Conservation (phyloP, 2,797 vertebrate species). For the Sarcophilus harrisii region DNA sequence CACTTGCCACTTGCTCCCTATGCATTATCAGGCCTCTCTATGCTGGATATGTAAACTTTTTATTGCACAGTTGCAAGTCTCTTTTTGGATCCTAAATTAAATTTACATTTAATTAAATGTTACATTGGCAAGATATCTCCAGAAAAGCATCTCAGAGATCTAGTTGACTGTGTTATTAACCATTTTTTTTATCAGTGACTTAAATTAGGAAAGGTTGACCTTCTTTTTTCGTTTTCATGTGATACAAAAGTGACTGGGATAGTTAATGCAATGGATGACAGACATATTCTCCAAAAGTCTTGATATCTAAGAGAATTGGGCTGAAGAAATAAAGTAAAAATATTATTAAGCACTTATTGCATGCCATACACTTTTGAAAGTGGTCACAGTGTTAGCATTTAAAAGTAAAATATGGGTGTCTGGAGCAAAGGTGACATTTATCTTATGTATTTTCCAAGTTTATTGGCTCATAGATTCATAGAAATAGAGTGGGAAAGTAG, state of each 20-base stretch:
- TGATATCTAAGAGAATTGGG: neutral
- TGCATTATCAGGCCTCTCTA: neutral
- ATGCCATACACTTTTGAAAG: slow-evolving; percentile 23
- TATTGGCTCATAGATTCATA: neutral
- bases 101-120: neutral
- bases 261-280: neutral
- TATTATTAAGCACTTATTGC: neutral
- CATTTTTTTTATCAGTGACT: neutral
- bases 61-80: neutral
- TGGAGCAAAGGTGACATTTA: neutral
- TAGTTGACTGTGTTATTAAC: neutral
- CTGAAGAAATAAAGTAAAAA: neutral
- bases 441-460: neutral
- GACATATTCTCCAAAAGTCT: neutral
- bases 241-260: neutral
- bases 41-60: neutral
- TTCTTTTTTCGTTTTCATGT: neutral
- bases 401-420: neutral
- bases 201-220: neutral
- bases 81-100: neutral
- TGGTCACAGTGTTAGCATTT: neutral
- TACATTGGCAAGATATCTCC: neutral
- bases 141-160: neutral
- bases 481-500: neutral
- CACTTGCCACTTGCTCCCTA: neutral